Evolutionary conservation across 1,140 invertebrate species (phyloP).

Genomic region (Drosophila rhopaloa): DNA sequence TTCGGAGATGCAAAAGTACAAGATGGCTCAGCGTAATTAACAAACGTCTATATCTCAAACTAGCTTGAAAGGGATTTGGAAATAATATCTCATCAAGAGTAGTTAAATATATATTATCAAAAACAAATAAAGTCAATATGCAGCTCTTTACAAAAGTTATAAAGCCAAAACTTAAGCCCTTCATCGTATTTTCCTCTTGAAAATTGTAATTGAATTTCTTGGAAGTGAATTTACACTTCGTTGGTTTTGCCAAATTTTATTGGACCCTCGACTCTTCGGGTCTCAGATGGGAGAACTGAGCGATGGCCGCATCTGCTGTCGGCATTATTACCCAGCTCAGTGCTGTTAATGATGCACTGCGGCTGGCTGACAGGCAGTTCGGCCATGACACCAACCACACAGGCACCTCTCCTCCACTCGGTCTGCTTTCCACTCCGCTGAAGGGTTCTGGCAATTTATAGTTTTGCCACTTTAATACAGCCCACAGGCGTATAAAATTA

Average conservation of each 20-base stretch:
- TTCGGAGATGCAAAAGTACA: too few species aligned
- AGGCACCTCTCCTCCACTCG: constrained; percentile 8
- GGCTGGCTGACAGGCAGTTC: constrained; percentile 33
- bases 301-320: constrained; percentile 50
- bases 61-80: too few species aligned
- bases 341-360: constrained; percentile 59
- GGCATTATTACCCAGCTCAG: constrained; percentile 55
- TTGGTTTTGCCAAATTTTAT: constrained; percentile 45
- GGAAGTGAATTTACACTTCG: constrained; percentile 46
- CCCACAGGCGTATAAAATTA: constrained; percentile 16
- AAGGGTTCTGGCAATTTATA: constrained; percentile 30
- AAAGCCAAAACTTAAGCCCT: neutral
- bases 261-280: constrained; percentile 2
- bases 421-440: neutral
- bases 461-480: constrained; percentile 32
- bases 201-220: constrained; percentile 4
- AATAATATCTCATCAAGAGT: too few species aligned
- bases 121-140: neutral
- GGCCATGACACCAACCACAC: constrained; percentile 44
- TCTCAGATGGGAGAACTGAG: constrained; percentile 30
- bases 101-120: too few species aligned
- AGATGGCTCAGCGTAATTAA: too few species aligned
- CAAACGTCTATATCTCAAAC: too few species aligned
- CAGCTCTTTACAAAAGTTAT: neutral
- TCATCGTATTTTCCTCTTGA: neutral